These are phyloP conservation scores for Cheumatopsyche charites DNA, from an alignment of 1,140 invertebrate genomes.

Conservation along the genomic window DNA sequence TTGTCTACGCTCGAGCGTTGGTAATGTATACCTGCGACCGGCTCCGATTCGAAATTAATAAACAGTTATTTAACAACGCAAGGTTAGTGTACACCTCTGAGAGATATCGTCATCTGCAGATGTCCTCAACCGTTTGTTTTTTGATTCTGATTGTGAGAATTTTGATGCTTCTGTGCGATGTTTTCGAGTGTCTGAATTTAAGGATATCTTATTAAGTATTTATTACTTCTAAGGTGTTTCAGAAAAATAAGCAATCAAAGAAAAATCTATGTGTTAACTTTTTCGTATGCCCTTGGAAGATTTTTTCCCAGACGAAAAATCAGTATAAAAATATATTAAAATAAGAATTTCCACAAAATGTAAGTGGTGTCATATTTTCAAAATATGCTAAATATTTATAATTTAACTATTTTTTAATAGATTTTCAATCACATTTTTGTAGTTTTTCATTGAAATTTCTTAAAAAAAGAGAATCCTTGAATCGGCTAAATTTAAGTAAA, in stretches of 20 bases:
- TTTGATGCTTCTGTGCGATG: background rate
- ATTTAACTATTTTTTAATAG: too few relatives aligned
- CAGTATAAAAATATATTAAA: too few relatives aligned
- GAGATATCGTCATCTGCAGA: constrained; percentile 28
- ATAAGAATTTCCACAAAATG: too few relatives aligned
- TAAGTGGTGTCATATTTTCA: too few relatives aligned
- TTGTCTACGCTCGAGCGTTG: background rate
- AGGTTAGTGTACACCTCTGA: constrained; percentile 29
- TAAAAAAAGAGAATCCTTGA: too few relatives aligned
- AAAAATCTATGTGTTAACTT: background rate
- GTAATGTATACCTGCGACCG: constrained; percentile 1
- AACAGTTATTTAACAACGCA: constrained; percentile 36
- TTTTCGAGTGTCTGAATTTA: background rate
- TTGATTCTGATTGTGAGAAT: background rate
- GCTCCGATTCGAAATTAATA: constrained; percentile 34
- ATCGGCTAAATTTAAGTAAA: too few relatives aligned
- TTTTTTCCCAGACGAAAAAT: too few relatives aligned
- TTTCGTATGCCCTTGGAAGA: background rate
- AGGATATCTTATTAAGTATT: background rate
- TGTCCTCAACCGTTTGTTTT: background rate
- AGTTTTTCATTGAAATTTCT: too few relatives aligned
- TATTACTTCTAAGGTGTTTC: background rate
- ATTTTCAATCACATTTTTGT: too few relatives aligned
- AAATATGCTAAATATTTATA: too few relatives aligned
- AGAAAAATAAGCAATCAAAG: background rate